Base-by-base conservation (phyloP, 2,113 vertebrate genomes). In the Solea solea region DNA sequence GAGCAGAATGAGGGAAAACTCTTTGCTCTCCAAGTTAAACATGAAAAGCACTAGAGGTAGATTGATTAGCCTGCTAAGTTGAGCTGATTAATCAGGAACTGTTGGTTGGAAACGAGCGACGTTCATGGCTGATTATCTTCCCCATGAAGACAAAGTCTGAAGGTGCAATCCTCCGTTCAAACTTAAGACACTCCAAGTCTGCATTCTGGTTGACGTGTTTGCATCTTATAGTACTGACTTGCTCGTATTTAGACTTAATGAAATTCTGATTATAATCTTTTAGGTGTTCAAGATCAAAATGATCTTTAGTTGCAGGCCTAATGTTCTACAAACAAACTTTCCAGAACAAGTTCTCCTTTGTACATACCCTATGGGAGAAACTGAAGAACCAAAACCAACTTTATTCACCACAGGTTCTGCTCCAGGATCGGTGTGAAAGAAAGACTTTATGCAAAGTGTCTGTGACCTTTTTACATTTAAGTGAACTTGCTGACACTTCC, bases 81-180 rank as follows among this genome's bases (percentile, higher is more conserved):
- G 76, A 86, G 78, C 86, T 90, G 86, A 88, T 91, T 91, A 91
- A 86, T 90, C 86, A 89, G 87, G 53, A 69, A 69, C 85, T 34
- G 79, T 90, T 82, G 50, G 70, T 55, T 85, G 79, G 80, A 83
- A 84, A 85, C 61, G 34, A 89, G 87, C 76, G 81, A 69, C 83
- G 76, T 89, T 92, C 90, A 87, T 66, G 72, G 78, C 83, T 91
- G 91, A 92, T 92, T 92, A 85, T 84, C 76, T 72, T 81, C 80
- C 63, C 71, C 48, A 76, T 21, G 21, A 81, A 53, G 64, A 69
- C n/a, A 76, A 67, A 80, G 76, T 78, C 69, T 71, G 53, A 80
- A 83, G 40, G 59, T 65, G 69, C 64, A 84, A 86, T 84, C 66
- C 67, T 74, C 53, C 9, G 55, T 75, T 79, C 69, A 56, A 77